Conservation (phyloP, 2,888 invertebrate genomes). For the Exephanes ischioxanthus region DNA sequence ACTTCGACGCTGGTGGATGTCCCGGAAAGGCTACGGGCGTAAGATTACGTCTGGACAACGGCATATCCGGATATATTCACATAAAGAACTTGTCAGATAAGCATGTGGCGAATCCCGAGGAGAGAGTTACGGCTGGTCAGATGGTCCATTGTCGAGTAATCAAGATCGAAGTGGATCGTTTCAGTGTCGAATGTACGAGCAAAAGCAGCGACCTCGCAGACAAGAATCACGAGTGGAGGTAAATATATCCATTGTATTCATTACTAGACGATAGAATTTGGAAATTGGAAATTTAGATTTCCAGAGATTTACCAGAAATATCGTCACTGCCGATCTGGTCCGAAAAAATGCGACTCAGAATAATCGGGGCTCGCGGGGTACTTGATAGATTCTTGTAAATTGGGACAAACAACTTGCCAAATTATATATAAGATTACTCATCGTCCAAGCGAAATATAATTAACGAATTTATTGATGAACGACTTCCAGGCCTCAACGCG, state of each 20-base stretch:
- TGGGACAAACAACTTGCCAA: too few species aligned
- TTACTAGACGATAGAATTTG: too few species aligned
- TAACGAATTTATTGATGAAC: background rate
- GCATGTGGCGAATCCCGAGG: constrained; percentile 96
- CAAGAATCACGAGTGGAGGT: constrained; percentile 96
- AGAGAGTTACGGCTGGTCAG: constrained; percentile 94
- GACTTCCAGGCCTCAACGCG: constrained; percentile 90
- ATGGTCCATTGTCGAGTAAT: constrained; percentile 94
- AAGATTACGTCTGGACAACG: constrained; percentile 95
- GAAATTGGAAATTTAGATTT: too few species aligned
- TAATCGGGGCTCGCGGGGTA: too few species aligned
- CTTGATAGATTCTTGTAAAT: too few species aligned
- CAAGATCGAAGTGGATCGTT: constrained; percentile 98
- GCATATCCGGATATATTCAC: constrained; percentile 96
- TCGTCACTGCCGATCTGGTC: too few species aligned
- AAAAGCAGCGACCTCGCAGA: constrained; percentile 97
- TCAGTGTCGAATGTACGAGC: constrained; percentile 96
- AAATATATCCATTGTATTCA: constrained; percentile 65
- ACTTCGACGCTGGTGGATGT: constrained; percentile 98
- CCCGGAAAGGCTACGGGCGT: constrained; percentile 98
- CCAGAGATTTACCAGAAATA: too few species aligned
- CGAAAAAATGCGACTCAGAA: too few species aligned
- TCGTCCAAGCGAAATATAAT: background rate
- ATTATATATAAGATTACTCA: too few species aligned
- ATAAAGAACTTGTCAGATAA: constrained; percentile 97